These are phyloP conservation scores for Lithobates pipiens DNA, from an alignment of 2,797 vertebrate genomes.

Conservation along the genomic window DNA sequence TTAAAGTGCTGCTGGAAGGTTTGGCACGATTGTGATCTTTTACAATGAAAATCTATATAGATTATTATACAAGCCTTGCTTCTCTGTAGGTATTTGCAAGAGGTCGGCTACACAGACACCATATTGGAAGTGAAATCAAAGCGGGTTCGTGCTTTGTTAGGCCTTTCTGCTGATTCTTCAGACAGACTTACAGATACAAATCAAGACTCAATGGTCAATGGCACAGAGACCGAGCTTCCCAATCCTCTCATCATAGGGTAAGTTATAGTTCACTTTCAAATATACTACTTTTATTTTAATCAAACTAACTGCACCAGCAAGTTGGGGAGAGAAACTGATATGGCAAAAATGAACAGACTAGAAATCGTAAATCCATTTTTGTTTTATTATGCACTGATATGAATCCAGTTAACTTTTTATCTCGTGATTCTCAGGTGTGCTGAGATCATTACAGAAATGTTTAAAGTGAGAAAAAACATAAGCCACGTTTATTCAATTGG, in stretches of 20 bases:
- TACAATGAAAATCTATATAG: not conserved
- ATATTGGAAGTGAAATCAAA: slow-evolving; percentile 98
- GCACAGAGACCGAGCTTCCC: slow-evolving; percentile 87
- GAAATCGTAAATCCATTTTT: no score
- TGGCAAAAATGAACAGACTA: no score
- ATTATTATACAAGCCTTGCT: slow-evolving; percentile 64
- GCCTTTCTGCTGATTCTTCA: slow-evolving; percentile 86
- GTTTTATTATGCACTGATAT: no score
- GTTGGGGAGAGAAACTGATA: no score
- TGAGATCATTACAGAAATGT: no score
- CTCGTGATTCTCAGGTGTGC: no score
- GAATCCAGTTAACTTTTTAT: no score
- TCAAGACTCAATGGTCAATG: slow-evolving; percentile 92
- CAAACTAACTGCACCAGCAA: not conserved
- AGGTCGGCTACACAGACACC: slow-evolving; percentile 97
- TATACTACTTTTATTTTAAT: not conserved
- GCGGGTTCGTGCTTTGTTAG: slow-evolving; percentile 89
- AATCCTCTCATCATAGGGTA: slow-evolving; percentile 87
- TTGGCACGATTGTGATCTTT: slow-evolving; percentile 38
- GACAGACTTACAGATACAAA: slow-evolving; percentile 84
- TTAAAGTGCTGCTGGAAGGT: slow-evolving; percentile 54
- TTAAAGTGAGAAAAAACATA: no score
- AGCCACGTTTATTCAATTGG: no score
- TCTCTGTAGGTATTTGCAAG: slow-evolving; percentile 90
- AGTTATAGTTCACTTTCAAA: slow-evolving; percentile 60